Percentiles rank a stretch among this genome's conserved stretches.
These are phyloP conservation scores for Penaeus monodon DNA, from an alignment of 2,888 invertebrate genomes.

Conservation along the genomic window DNA sequence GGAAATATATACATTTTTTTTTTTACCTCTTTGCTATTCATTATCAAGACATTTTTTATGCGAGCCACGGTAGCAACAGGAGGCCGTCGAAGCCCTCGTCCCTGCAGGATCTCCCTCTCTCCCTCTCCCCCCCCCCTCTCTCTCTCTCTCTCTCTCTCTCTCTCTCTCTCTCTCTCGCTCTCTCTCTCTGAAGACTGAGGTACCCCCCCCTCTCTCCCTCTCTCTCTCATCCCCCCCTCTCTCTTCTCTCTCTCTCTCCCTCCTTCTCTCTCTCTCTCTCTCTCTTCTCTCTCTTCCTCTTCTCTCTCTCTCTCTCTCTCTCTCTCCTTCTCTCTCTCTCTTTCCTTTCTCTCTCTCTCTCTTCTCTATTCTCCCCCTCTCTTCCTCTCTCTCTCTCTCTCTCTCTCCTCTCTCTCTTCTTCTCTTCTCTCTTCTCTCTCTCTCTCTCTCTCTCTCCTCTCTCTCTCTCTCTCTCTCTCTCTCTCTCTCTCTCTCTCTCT, in stretches of 20 bases:
- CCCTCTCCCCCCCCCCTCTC: not conserved
- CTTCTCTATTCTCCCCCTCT: not conserved
- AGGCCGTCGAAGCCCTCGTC: no score
- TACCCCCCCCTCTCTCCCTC: not conserved
- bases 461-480: not conserved
- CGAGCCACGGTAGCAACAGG: no score
- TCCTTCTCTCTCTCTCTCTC: not conserved
- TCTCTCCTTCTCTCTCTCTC: not conserved
- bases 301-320: not conserved
- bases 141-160: not conserved
- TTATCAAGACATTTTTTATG: no score
- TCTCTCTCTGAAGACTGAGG: not conserved
- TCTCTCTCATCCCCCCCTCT: not conserved
- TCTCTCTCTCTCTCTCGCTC: not conserved
- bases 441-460: not conserved
- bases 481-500: constrained; percentile 6
- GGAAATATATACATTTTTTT: no score
- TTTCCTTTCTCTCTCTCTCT: not conserved
- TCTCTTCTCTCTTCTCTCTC: not conserved
- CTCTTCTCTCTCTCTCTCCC: not conserved
- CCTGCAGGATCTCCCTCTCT: not conserved
- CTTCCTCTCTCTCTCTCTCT: not conserved
- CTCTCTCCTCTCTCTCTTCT: not conserved
- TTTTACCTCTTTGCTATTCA: no score
- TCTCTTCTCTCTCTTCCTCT: not conserved